phyloP scores from a whole-genome alignment of 2,888 invertebrate species.

The Oeneis ivallda region DNA sequence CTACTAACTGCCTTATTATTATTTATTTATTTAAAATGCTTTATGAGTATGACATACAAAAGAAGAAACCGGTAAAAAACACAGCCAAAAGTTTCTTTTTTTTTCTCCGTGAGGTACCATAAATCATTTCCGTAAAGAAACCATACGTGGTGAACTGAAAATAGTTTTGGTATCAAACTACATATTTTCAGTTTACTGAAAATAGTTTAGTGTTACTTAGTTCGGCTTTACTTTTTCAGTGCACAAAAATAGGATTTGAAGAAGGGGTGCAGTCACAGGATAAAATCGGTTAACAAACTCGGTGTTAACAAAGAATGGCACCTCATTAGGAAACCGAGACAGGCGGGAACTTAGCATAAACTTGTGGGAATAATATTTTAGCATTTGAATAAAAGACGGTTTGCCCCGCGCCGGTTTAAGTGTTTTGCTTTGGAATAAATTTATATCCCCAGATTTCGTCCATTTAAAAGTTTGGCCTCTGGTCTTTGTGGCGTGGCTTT shows the following conservation, averaged over 20 bases:
- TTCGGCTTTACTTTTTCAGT: background rate
- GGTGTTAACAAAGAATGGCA: slow-evolving; percentile 40
- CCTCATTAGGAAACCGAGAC: slow-evolving; percentile 40
- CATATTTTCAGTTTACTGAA: background rate
- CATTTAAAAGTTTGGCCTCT: slow-evolving; percentile 22
- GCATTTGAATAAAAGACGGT: slow-evolving; percentile 39
- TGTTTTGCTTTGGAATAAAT: slow-evolving; percentile 33
- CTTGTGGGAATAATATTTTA: slow-evolving; percentile 39
- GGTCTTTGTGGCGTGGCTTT: slow-evolving; percentile 5
- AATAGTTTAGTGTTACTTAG: background rate
- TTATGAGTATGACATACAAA: background rate
- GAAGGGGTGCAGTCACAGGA: slow-evolving; percentile 16
- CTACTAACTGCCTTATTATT: too few relatives aligned
- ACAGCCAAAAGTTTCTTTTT: too few relatives aligned
- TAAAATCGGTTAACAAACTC: slow-evolving; percentile 27
- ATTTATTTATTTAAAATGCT: background rate
- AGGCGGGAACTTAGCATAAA: slow-evolving; percentile 35
- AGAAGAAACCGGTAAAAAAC: background rate
- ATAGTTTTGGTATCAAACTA: too few relatives aligned
- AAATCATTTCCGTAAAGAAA: too few relatives aligned
- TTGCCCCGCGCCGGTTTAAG: slow-evolving; percentile 33
- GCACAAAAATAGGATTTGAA: background rate
- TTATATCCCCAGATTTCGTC: slow-evolving; percentile 29
- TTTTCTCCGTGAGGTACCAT: too few relatives aligned
- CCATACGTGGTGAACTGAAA: too few relatives aligned